These are phyloP conservation scores for Hystrix cristata DNA, from an alignment of 2,113 vertebrate species.

Conservation along the genomic window DNA sequence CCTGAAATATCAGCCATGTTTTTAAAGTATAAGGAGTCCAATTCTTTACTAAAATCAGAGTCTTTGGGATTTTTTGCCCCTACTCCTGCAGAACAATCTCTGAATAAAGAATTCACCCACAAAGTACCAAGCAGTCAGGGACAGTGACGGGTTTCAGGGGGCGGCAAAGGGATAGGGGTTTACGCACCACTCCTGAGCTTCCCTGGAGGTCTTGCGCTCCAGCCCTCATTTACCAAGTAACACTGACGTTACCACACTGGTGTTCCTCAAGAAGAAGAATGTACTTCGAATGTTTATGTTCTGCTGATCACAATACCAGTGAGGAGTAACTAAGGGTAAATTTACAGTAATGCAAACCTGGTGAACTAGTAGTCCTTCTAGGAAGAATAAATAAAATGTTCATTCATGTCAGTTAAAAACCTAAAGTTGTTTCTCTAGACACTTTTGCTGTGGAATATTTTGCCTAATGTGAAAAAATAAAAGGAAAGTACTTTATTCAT, in stretches of 20 bases:
- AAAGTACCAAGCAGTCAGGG: background rate
- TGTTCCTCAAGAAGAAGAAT: background rate
- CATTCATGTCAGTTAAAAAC: background rate
- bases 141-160: background rate
- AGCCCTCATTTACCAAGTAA: background rate
- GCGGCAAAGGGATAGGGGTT: rapidly evolving
- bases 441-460: background rate
- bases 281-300: background rate
- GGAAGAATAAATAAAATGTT: background rate
- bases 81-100: background rate
- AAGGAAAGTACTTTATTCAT: background rate
- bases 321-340: background rate
- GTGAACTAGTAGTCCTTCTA: background rate
- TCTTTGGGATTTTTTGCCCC: background rate
- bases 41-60: background rate
- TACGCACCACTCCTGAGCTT: no score
- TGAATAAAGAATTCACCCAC: background rate
- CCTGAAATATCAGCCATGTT: background rate
- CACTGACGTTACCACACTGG: background rate
- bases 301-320: background rate
- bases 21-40: background rate
- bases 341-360: background rate
- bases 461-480: background rate
- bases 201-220: background rate
- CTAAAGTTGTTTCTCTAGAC: background rate